Base-by-base conservation (phyloP, 2,113 vertebrate genomes). In the Fulica atra region DNA sequence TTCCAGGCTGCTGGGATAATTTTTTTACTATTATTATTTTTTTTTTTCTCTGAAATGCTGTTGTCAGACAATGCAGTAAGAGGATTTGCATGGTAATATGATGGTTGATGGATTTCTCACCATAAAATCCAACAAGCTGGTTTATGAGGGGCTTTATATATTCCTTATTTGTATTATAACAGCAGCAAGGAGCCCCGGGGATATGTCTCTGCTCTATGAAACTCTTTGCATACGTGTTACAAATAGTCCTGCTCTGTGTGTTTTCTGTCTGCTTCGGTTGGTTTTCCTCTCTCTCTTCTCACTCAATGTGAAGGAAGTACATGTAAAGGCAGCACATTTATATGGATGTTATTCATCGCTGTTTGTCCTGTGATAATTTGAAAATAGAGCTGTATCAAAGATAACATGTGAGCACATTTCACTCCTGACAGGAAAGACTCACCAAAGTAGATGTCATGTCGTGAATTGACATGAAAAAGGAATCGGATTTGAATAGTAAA, bases 31-130 rank as follows among this genome's bases (percentile, higher is more conserved):
- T 28, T 78, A 17, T 19, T 35, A 35, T 56, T 69, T 36, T 16
- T 65, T 63, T 65, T 63, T 46, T 28, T 6, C 51, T 74, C 90
- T 69, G 44, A 82, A 92, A 86, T 79, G 65, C 66, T 76, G 53
- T 82, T 95, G 83, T 96, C 91, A 89, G 86, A 93, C 88, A 96
- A 87, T 63, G 72, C 61, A 92, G 7, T 91, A 89, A 96, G 92
- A 79, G 70, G 88, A 97, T 96, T 93, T 96, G 91, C 92, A 82
- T 93, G 81, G 73, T 82, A 97, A 96, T 92, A 51, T 80, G 92
- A 84, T n/a, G 50, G 86, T 88, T 96, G 93, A 93, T 92, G 81
- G 86, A 93, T 95, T 95, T 76, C 88, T 95, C 29, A 77, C 92
- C 79, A 81, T 94, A 89, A 95, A 96, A 89, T 84, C 80, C 83